A percentile compares a stretch with the other conserved stretches of the same genome.
Evolutionary conservation across 2,797 vertebrate genomes (phyloP).

Genomic region (Acrossocheilus fasciatus): DNA sequence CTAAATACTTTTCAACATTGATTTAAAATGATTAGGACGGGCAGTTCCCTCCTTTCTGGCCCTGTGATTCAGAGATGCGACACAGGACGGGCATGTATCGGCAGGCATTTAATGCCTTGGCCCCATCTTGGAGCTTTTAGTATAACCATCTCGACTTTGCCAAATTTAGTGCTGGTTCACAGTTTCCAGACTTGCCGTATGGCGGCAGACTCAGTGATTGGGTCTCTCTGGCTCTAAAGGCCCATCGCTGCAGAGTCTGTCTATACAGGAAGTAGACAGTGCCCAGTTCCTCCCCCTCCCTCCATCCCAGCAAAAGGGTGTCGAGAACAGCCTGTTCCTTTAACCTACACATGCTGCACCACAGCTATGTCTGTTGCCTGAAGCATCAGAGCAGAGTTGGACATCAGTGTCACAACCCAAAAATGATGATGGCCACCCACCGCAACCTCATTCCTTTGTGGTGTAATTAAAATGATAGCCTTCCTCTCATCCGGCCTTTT

Average conservation of each 20-base stretch:
- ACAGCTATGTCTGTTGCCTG: conserved; percentile 55
- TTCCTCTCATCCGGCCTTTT: background rate
- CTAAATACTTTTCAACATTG: background rate
- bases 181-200: conserved; percentile 44
- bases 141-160: conserved; percentile 42
- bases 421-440: background rate
- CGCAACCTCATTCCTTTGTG: background rate
- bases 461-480: conserved; percentile 6
- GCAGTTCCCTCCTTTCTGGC: background rate
- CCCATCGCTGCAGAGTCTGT: conserved; percentile 35
- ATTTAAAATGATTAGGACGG: background rate
- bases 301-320: conserved; percentile 9
- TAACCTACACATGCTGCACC: conserved; percentile 50
- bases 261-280: conserved; percentile 41
- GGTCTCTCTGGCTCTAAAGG: conserved; percentile 58
- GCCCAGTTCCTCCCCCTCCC: conserved; percentile 5
- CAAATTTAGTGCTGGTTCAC: conserved; percentile 49
- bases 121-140: conserved; percentile 37
- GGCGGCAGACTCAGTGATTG: conserved; percentile 47
- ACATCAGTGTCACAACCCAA: conserved; percentile 2
- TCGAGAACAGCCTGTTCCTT: conserved; percentile 42
- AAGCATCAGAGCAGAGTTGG: background rate
- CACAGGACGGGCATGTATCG: background rate
- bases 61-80: background rate
- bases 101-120: background rate